Conservation (phyloP, 2,888 invertebrate species). For the Mythimna vitellina region DNA sequence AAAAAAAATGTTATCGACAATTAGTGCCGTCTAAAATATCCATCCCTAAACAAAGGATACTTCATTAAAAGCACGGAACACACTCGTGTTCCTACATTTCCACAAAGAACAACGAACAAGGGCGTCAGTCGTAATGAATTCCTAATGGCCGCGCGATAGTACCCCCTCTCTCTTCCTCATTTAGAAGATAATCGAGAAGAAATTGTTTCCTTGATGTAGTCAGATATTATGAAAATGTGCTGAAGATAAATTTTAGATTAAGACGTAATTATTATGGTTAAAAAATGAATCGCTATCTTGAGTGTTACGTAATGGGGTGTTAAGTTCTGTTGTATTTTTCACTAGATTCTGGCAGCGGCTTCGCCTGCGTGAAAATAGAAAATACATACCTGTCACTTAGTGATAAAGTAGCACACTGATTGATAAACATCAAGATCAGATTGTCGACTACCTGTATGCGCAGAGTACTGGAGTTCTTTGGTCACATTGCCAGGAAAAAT, state of each 20-base stretch:
- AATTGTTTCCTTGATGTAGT: conserved; percentile 43
- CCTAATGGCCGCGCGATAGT: conserved; percentile 40
- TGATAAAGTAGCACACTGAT: too few relatives aligned
- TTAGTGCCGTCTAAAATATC: too few relatives aligned
- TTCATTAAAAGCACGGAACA: conserved; percentile 39
- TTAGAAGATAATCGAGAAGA: conserved; percentile 48
- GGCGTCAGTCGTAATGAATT: conserved; percentile 51
- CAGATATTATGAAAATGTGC: conserved; percentile 42
- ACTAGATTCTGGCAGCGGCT: too few relatives aligned
- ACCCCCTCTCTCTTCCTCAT: conserved; percentile 20
- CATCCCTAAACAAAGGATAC: conserved; percentile 22
- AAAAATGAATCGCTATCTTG: conserved; percentile 9
- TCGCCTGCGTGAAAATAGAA: too few relatives aligned
- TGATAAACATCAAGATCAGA: too few relatives aligned
- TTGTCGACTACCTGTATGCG: too few relatives aligned
- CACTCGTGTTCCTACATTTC: conserved; percentile 21
- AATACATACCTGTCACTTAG: too few relatives aligned
- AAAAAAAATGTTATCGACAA: too few relatives aligned
- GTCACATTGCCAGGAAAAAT: too few relatives aligned
- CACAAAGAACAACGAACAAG: conserved; percentile 14
- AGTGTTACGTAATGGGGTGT: neutral
- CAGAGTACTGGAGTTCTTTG: too few relatives aligned
- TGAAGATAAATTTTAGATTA: conserved; percentile 28
- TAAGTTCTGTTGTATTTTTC: neutral
- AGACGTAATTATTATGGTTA: conserved; percentile 18